A percentile compares a stretch with the other conserved stretches of the same genome.
Evolutionary conservation across 2,888 invertebrate species (phyloP).

Genomic region (Apamea monoglypha): DNA sequence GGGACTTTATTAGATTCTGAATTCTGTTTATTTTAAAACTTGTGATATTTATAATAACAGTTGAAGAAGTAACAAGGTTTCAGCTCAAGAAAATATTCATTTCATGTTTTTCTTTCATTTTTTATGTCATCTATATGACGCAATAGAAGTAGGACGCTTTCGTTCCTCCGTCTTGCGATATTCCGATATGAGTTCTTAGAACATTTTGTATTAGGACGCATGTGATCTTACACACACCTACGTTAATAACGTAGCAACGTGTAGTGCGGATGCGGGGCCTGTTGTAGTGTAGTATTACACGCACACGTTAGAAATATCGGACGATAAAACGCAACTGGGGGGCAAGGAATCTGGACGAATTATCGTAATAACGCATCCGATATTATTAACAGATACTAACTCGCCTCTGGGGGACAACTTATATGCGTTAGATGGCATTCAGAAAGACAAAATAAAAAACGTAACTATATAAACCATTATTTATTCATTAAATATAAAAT

Average conservation of each 20-base stretch:
- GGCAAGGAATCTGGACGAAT: neutral
- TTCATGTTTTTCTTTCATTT: neutral
- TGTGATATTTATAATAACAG: neutral
- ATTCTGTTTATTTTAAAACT: constrained; percentile 9
- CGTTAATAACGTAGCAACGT: no score
- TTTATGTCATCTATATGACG: neutral
- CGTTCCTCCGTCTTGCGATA: no score
- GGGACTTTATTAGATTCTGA: neutral
- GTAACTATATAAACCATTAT: constrained; percentile 80
- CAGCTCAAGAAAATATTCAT: no score
- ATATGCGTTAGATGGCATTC: neutral
- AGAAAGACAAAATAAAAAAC: constrained; percentile 28
- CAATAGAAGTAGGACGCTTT: no score
- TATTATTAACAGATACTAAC: neutral
- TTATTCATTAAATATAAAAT: constrained; percentile 88
- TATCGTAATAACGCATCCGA: neutral
- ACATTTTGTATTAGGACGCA: no score
- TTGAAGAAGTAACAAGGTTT: neutral
- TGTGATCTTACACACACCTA: no score
- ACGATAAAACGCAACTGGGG: neutral
- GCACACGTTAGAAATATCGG: neutral
- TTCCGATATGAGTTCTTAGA: no score
- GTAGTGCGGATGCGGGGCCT: neutral
- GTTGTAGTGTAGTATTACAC: neutral
- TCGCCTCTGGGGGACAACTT: neutral